Base-by-base conservation (phyloP, 2,888 invertebrate genomes). In the Chaitophorus viminalis region DNA sequence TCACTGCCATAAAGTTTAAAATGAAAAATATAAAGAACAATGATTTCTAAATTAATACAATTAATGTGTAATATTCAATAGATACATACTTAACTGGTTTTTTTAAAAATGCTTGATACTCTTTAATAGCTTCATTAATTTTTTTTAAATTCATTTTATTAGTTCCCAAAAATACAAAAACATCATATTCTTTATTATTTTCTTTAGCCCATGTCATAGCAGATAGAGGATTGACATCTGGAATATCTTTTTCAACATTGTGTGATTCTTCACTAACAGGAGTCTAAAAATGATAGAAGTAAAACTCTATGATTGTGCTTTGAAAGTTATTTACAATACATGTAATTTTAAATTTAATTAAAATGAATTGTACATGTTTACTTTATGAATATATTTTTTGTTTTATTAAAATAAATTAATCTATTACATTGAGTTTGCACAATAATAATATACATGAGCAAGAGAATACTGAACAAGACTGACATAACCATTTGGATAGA, bases 121-220 rank as follows among this genome's bases (percentile, higher is more conserved):
- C 65, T 81, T 65, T 87, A 9, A 65, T 46, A 39, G 4, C 3
- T 21, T 18, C 29, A 65, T 65, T 81, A 5, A 79, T 39, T 1
- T 33, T 39, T 65, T 14, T 74, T 6, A 87, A 74, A 87, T 81
- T 79, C 87, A 87, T 87, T 60, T 74, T 74, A n/a, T 87, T 81
- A 75, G 60, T 81, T 65, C 87, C 87, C 31, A 87, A 65, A 81
- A 87, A 75, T 18, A 87, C 87, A 87, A 87, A 87, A n/a, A 81
- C 46, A 81, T 87, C 87, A 87, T 65, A 87, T 29, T 81, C 31
- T 79, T 72, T 65, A 18, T 81, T 79, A 60, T 81, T 75, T 46
- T 60, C 46, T 75, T 18, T 81, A 39, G 87, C 87, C 87, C 87
- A 79, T 11, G 65, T 74, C 18, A 87, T 65, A 39, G 39, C 11